A percentile compares a stretch with the other conserved stretches of the same genome.
Conservation (phyloP, 2,888 invertebrate genomes). For the Chromoteleia sp. region DNA sequence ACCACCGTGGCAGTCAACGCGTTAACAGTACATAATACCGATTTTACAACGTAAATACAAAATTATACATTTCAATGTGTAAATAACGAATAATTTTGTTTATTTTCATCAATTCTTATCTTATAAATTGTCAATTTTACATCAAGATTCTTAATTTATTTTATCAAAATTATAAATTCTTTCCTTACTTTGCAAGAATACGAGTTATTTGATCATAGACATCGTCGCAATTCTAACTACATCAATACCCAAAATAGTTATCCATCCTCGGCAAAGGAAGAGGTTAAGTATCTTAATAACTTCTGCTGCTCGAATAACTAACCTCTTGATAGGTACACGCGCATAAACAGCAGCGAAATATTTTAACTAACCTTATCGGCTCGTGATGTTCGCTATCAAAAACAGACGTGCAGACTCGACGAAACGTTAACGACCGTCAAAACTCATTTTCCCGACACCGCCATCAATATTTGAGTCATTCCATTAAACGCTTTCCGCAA, state of each 20-base stretch:
- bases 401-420: constrained; percentile 50
- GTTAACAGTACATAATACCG: too few species aligned
- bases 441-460: constrained; percentile 41
- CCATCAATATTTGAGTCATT: constrained; percentile 21
- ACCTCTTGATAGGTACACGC: constrained; percentile 30
- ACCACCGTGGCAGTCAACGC: too few species aligned
- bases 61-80: too few species aligned
- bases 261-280: not conserved
- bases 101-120: too few species aligned
- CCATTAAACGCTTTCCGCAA: constrained; percentile 9
- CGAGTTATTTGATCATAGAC: too few species aligned
- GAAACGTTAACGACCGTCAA: constrained; percentile 51
- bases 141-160: too few species aligned
- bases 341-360: constrained; percentile 24
- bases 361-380: constrained; percentile 41
- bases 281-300: constrained; percentile 13
- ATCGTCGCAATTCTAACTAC: too few species aligned
- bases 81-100: too few species aligned
- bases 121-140: too few species aligned
- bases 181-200: too few species aligned
- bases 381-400: constrained; percentile 32
- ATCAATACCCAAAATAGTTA: constrained; percentile 5
- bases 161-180: too few species aligned
- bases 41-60: too few species aligned
- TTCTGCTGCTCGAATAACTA: constrained; percentile 20